A percentile compares a stretch with the other conserved stretches of the same genome.
phyloP scores from a whole-genome alignment of 37 sponge, comb jelly and placozoan genomes.

The Ephydatia muelleri region DNA sequence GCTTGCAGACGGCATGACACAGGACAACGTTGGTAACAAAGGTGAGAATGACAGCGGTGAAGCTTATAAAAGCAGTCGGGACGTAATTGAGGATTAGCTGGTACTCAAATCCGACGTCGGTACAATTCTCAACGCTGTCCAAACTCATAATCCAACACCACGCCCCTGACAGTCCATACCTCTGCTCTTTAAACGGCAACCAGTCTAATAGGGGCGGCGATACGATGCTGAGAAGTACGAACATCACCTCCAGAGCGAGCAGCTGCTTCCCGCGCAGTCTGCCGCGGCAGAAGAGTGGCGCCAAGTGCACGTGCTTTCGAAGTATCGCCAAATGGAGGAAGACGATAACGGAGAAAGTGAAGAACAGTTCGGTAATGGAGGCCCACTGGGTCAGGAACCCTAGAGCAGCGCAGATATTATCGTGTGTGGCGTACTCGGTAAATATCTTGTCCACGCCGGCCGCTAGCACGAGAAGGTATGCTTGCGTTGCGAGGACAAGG shows the following conservation, averaged over 20 bases:
- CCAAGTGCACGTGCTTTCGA: background rate
- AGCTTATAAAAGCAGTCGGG: background rate
- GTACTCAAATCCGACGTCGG: background rate
- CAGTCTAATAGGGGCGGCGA: background rate
- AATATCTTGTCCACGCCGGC: background rate
- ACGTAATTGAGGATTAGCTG: background rate
- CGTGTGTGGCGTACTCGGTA: background rate
- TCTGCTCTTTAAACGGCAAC: background rate
- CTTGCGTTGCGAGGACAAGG: background rate
- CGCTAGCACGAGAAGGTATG: background rate
- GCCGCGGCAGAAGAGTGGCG: background rate
- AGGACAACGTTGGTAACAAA: background rate
- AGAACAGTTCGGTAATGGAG: background rate
- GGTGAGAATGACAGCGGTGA: background rate
- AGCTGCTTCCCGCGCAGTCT: background rate
- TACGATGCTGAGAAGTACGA: background rate
- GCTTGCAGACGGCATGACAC: background rate
- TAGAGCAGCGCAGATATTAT: background rate
- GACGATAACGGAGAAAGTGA: background rate
- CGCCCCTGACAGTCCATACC: background rate
- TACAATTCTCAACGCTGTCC: background rate
- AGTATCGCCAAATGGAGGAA: background rate
- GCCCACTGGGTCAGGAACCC: background rate
- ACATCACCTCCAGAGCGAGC: background rate
- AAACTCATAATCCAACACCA: background rate